These are phyloP conservation scores for Steinernema carpocapsae DNA, from an alignment of 2,888 invertebrate species.

Conservation along the genomic window DNA sequence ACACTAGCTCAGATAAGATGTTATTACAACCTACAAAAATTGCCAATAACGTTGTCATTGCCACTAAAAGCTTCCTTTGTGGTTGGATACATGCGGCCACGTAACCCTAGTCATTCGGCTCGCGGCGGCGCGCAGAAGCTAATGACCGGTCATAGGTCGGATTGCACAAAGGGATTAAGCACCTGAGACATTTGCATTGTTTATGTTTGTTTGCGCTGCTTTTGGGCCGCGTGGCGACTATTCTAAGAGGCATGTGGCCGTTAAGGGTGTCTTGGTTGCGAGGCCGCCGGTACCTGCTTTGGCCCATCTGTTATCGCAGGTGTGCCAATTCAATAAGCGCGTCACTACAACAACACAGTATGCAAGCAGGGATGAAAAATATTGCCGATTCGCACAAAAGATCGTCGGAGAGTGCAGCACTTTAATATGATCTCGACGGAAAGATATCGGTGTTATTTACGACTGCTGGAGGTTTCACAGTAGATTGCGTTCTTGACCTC, in stretches of 20 bases:
- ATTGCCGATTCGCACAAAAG: conserved; percentile 4
- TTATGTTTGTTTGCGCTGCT: conserved; percentile 27
- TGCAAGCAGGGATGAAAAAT: background rate
- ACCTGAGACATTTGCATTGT: conserved; percentile 19
- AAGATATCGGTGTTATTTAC: conserved; percentile 1
- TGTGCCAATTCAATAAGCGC: conserved; percentile 22
- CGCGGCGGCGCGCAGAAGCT: background rate
- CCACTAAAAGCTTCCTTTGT: background rate
- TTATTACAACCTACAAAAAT: background rate
- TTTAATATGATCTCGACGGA: background rate
- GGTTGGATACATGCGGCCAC: background rate
- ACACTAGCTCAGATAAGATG: background rate
- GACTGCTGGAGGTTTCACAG: background rate
- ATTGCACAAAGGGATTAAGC: conserved; percentile 28
- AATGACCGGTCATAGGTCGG: conserved; percentile 26
- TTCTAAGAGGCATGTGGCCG: background rate
- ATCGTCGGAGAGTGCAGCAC: background rate
- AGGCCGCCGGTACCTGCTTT: conserved; percentile 4
- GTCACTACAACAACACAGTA: background rate
- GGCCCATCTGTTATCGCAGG: conserved; percentile 27
- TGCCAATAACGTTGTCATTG: too few relatives aligned
- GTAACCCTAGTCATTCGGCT: conserved; percentile 13
- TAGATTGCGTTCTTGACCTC: background rate
- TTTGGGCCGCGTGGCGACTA: background rate
- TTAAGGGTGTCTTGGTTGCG: background rate